Evolutionary conservation across 2,113 vertebrate species (phyloP).

Genomic region (Rhea americana): DNA sequence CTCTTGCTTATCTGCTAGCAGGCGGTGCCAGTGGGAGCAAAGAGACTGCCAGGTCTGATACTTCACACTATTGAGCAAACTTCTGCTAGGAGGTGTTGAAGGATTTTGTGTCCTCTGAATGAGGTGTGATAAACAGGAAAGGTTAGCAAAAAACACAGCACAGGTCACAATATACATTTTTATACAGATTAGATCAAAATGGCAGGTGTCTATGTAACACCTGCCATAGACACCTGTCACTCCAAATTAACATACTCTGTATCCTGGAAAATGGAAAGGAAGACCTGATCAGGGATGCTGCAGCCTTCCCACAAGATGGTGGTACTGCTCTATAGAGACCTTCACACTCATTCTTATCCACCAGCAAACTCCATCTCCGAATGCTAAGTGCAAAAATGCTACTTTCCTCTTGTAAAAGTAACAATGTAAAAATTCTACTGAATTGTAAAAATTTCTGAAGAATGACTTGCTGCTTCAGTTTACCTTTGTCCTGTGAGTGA

Average conservation of each 20-base stretch:
- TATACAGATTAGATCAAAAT: not conserved
- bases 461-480: accelerated
- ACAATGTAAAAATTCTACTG: too few species aligned
- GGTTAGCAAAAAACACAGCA: not conserved
- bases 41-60: not conserved
- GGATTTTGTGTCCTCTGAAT: not conserved
- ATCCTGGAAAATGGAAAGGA: not conserved
- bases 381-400: too few species aligned
- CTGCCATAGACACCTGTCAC: not conserved
- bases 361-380: not conserved
- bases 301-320: not conserved
- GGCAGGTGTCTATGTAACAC: too few species aligned
- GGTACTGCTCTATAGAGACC: not conserved
- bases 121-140: not conserved
- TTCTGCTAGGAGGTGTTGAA: not conserved
- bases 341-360: accelerated
- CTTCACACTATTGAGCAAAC: not conserved
- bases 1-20: not conserved
- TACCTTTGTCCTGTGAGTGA: not conserved
- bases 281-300: not conserved
- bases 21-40: not conserved
- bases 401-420: not conserved
- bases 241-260: not conserved
- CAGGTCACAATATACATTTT: not conserved
- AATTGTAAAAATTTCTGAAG: not conserved